A percentile compares a stretch with the other conserved stretches of the same genome.
phyloP scores from a whole-genome alignment of 1,140 invertebrate species.

The Drosophila tsacasi region DNA sequence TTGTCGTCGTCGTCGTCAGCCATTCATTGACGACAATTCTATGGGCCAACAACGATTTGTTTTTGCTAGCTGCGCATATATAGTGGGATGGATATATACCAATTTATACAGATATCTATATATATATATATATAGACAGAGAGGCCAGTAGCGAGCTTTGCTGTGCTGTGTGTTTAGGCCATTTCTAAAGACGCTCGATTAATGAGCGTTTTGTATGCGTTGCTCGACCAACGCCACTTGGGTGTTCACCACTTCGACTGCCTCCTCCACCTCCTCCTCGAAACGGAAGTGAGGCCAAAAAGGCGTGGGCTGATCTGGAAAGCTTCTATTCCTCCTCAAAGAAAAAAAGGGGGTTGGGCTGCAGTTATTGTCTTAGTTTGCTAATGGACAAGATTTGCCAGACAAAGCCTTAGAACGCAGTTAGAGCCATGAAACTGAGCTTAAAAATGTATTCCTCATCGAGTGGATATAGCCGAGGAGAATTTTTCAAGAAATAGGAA shows the following conservation, averaged over 20 bases:
- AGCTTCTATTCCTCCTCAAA: neutral
- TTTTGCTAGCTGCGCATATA: slow-evolving; percentile 39
- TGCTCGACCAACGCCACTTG: slow-evolving; percentile 62
- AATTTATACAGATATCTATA: slow-evolving; percentile 23
- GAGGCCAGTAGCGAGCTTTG: neutral
- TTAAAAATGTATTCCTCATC: slow-evolving; percentile 10
- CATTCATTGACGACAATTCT: slow-evolving; percentile 77
- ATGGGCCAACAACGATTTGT: slow-evolving; percentile 45
- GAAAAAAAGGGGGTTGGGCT: neutral
- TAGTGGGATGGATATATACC: slow-evolving; percentile 10
- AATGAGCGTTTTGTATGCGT: slow-evolving; percentile 81
- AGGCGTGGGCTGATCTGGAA: slow-evolving; percentile 15
- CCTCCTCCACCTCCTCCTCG: neutral
- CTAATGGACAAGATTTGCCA: slow-evolving; percentile 43
- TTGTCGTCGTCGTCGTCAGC: slow-evolving; percentile 34
- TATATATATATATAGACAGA: slow-evolving; percentile 2
- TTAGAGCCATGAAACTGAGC: slow-evolving; percentile 28
- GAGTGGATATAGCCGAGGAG: neutral
- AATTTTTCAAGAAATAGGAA: neutral
- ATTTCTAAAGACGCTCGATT: slow-evolving; percentile 59
- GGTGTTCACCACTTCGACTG: slow-evolving; percentile 41
- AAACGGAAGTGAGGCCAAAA: slow-evolving; percentile 53
- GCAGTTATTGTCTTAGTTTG: slow-evolving; percentile 47
- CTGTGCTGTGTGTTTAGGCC: slow-evolving; percentile 25
- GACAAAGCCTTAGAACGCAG: slow-evolving; percentile 30